Percentiles rank a stretch among this genome's conserved stretches.
These are phyloP conservation scores for Drosophila conformis DNA, from an alignment of 2,888 invertebrate genomes.

Conservation along the genomic window DNA sequence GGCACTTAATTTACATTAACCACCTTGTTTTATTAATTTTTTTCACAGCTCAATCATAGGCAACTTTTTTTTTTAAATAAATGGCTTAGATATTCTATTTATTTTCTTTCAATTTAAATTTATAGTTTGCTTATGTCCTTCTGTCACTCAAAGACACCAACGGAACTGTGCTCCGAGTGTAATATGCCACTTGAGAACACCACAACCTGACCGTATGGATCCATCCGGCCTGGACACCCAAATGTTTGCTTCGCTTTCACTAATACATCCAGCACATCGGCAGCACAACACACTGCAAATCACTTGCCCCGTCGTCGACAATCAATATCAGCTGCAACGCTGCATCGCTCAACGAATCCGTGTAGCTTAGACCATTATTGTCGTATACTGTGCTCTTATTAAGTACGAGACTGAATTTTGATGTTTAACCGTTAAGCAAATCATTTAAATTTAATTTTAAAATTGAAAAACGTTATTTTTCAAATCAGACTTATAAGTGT, in stretches of 20 bases:
- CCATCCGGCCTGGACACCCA: constrained; percentile 86
- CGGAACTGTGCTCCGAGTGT: constrained; percentile 85
- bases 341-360: constrained; percentile 87
- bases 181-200: constrained; percentile 88
- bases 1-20: constrained; percentile 30
- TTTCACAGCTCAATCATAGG: neutral
- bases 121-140: too few species aligned
- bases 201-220: constrained; percentile 88
- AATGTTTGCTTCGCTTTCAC: too few species aligned
- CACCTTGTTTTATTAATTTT: neutral
- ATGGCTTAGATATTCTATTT: neutral
- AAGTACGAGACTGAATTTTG: neutral
- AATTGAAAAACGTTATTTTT: neutral
- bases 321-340: constrained; percentile 69
- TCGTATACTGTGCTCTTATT: constrained; percentile 66
- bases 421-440: neutral
- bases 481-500: neutral
- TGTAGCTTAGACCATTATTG: constrained; percentile 83
- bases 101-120: neutral
- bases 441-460: neutral
- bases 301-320: constrained; percentile 66
- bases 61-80: neutral
- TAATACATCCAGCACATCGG: too few species aligned
- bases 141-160: constrained; percentile 88
- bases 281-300: constrained; percentile 48